Evolutionary conservation across 2,797 vertebrate genomes (phyloP).

Genomic region (Momotus momota): DNA sequence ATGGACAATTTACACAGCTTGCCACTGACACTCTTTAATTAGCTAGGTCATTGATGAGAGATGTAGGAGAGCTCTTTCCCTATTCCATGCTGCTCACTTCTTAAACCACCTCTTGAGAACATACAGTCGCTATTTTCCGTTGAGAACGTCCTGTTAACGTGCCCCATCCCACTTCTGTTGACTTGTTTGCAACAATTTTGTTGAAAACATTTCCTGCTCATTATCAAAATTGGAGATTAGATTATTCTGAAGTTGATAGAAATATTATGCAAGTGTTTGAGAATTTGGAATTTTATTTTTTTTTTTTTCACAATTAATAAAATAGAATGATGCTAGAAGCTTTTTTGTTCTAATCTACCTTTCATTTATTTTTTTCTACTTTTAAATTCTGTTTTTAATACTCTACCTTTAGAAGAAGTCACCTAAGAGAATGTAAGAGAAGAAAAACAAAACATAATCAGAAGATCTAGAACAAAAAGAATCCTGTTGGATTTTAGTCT

Average conservation of each 20-base stretch:
- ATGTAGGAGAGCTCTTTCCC: neutral
- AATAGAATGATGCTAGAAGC: neutral
- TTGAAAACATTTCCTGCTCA: neutral
- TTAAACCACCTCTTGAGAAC: neutral
- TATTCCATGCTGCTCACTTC: neutral
- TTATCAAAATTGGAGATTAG: neutral
- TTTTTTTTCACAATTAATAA: neutral
- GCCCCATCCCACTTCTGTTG: neutral
- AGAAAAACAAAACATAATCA: too few relatives aligned
- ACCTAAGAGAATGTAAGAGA: too few relatives aligned
- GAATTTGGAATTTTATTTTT: neutral
- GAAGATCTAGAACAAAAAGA: too few relatives aligned
- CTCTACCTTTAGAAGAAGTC: too few relatives aligned
- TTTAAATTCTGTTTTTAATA: too few relatives aligned
- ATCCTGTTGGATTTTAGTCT: too few relatives aligned
- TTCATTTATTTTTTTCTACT: too few relatives aligned
- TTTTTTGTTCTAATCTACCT: too few relatives aligned
- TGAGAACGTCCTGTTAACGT: neutral
- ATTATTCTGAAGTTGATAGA: neutral
- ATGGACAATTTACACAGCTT: neutral
- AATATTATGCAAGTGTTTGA: neutral
- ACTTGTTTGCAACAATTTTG: neutral
- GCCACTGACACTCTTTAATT: neutral
- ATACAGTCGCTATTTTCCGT: neutral
- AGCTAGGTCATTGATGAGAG: neutral